Conservation (phyloP, 2,888 invertebrate species). For the Watsonalla cultraria region DNA sequence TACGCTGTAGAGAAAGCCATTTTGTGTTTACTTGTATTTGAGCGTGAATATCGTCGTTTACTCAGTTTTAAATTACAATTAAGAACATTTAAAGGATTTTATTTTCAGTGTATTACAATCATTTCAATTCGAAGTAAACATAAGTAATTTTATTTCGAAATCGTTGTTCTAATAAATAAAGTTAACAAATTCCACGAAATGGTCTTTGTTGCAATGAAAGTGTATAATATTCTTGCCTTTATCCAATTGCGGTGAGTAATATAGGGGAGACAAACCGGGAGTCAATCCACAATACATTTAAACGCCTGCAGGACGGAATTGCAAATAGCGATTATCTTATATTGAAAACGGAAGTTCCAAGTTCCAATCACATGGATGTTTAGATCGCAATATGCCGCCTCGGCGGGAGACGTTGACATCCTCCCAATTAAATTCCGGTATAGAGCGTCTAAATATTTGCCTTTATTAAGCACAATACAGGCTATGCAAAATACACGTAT, state of each 20-base stretch:
- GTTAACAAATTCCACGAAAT: too few relatives aligned
- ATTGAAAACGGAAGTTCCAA: slow-evolving; percentile 29
- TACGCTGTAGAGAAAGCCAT: slow-evolving; percentile 7
- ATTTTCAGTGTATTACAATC: too few relatives aligned
- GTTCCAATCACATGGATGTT: slow-evolving; percentile 54
- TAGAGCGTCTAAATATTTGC: slow-evolving; percentile 36
- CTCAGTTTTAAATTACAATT: too few relatives aligned
- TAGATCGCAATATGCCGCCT: slow-evolving; percentile 45
- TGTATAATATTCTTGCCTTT: neutral
- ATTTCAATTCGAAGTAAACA: too few relatives aligned
- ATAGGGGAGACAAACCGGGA: neutral
- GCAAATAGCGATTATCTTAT: slow-evolving; percentile 50
- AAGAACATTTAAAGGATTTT: too few relatives aligned
- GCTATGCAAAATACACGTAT: too few relatives aligned
- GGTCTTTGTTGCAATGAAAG: too few relatives aligned
- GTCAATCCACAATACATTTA: slow-evolving; percentile 17
- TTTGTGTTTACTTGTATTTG: neutral
- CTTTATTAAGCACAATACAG: slow-evolving; percentile 17
- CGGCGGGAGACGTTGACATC: slow-evolving; percentile 41
- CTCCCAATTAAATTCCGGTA: slow-evolving; percentile 49
- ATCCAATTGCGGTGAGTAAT: neutral
- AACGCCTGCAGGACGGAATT: slow-evolving; percentile 44
- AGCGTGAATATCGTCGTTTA: too few relatives aligned
- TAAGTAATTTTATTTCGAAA: too few relatives aligned
- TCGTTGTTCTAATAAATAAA: too few relatives aligned